Conservation (phyloP, 2,113 vertebrate species). For the Cathartes aura region DNA sequence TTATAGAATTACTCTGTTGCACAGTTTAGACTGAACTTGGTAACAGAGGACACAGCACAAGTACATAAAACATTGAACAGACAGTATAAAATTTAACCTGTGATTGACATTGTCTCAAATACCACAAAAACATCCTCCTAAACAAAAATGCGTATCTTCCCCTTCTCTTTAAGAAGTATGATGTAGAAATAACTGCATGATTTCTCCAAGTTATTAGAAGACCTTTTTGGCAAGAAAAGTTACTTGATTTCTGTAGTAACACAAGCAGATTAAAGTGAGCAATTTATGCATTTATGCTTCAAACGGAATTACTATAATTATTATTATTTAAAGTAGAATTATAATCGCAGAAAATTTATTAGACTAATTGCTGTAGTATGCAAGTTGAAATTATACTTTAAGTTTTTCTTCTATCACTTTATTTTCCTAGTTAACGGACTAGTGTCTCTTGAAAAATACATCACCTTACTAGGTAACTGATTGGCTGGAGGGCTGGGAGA, state of each 20-base stretch:
- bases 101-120: not conserved
- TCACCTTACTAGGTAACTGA: not conserved
- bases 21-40: not conserved
- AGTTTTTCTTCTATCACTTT: not conserved
- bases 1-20: not conserved
- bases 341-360: not conserved
- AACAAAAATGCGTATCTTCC: not conserved
- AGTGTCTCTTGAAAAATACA: not conserved
- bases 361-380: not conserved
- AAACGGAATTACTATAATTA: not conserved
- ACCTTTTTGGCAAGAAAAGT: not conserved
- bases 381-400: not conserved
- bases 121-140: not conserved
- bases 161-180: not conserved
- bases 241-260: not conserved
- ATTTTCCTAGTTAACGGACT: not conserved
- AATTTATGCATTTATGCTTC: not conserved
- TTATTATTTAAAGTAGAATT: not conserved
- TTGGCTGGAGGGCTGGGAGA: not conserved
- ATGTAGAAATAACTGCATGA: not conserved
- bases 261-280: not conserved
- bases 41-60: not conserved
- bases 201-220: not conserved
- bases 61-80: not conserved
- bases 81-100: not conserved